Percentiles rank a stretch among this genome's conserved stretches.
Evolutionary conservation across 2,888 invertebrate genomes (phyloP).

Genomic region (Sinohyriopsis cumingii): DNA sequence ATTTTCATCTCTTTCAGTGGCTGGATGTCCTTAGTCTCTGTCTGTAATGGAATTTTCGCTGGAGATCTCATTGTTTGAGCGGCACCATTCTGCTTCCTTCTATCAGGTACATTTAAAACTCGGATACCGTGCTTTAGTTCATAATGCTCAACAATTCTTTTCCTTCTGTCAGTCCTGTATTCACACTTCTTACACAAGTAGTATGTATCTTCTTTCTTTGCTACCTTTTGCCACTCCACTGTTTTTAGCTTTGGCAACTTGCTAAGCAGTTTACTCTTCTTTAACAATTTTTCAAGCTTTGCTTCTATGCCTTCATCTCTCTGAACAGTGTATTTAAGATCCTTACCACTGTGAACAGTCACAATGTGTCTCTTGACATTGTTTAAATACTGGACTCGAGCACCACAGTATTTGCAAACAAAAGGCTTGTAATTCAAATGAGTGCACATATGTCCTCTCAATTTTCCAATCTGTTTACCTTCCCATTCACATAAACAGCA

Average conservation of each 20-base stretch:
- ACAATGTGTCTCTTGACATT: slow-evolving; percentile 20
- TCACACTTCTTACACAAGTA: slow-evolving; percentile 9
- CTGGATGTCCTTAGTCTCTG: background rate
- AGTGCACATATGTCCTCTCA: slow-evolving; percentile 23
- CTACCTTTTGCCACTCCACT: no score
- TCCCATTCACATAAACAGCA: slow-evolving; percentile 8
- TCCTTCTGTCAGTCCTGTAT: slow-evolving; percentile 4
- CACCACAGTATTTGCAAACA: slow-evolving; percentile 33
- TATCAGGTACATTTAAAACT: background rate
- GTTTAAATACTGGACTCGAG: slow-evolving; percentile 2
- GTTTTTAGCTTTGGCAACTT: no score
- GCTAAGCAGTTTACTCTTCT: no score
- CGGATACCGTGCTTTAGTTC: background rate
- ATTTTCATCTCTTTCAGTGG: background rate
- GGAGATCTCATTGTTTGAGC: no score
- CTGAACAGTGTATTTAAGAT: slow-evolving; percentile 11
- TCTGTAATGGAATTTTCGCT: background rate
- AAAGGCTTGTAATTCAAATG: slow-evolving; percentile 39
- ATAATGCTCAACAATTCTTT: background rate
- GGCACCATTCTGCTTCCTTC: no score
- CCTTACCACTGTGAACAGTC: slow-evolving; percentile 20
- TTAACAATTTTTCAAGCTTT: slow-evolving; percentile 10
- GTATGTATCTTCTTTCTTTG: background rate
- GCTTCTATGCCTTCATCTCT: slow-evolving; percentile 19
- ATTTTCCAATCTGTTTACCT: background rate